A percentile compares a stretch with the other conserved stretches of the same genome.
These are phyloP conservation scores for Brachionus sp. DNA, from an alignment of 1,140 invertebrate species.

Conservation along the genomic window DNA sequence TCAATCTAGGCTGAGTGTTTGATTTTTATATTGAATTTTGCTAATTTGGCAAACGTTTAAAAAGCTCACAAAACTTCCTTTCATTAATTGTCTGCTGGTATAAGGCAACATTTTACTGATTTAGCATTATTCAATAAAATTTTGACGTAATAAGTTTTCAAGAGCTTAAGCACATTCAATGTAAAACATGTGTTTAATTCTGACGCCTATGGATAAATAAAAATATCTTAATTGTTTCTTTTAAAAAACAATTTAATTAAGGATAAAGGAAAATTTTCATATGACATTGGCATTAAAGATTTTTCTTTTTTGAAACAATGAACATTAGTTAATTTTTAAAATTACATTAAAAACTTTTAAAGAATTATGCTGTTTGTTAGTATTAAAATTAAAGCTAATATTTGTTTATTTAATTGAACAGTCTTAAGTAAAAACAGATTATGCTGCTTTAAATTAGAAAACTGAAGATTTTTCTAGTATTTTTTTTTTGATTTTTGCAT, in stretches of 20 bases:
- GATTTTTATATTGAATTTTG: background rate
- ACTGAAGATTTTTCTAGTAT: too few relatives aligned
- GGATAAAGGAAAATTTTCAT: too few relatives aligned
- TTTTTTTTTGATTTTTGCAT: too few relatives aligned
- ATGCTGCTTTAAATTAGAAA: too few relatives aligned
- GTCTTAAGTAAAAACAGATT: too few relatives aligned
- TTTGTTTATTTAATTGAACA: too few relatives aligned
- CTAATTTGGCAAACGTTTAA: background rate
- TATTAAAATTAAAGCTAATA: too few relatives aligned
- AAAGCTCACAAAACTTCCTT: background rate
- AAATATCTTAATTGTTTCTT: background rate
- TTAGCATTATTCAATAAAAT: background rate
- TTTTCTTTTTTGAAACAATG: too few relatives aligned
- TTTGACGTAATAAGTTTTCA: background rate
- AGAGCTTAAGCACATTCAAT: background rate
- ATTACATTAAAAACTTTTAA: too few relatives aligned
- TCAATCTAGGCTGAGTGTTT: background rate
- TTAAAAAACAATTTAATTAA: background rate
- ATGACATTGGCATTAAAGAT: too few relatives aligned
- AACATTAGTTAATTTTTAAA: too few relatives aligned
- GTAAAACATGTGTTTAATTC: background rate
- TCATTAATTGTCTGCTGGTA: background rate
- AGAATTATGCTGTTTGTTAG: too few relatives aligned
- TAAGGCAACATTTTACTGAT: background rate
- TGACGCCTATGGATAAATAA: background rate